Conservation (phyloP, 2,888 invertebrate species). For the Trachelus stipa region DNA sequence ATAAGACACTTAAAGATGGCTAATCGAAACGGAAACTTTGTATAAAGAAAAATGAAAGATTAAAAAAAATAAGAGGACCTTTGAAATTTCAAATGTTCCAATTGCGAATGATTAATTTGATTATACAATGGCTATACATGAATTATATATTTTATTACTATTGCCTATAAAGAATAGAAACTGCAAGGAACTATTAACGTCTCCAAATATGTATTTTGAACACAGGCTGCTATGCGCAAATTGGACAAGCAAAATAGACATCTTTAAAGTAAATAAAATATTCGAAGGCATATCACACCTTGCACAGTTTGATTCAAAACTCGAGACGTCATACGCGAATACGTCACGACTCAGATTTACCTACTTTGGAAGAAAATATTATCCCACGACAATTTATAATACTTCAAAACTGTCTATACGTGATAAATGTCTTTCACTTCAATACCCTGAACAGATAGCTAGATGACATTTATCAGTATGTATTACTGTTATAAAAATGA, state of each 20-base stretch:
- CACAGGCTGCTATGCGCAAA: not conserved
- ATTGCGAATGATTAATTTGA: not conserved
- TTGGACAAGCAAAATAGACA: not conserved
- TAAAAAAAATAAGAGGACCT: not conserved
- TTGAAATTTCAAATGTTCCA: not conserved
- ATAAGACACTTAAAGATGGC: slow-evolving; percentile 16
- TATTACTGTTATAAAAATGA: not conserved
- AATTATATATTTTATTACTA: not conserved
- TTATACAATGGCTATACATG: not conserved
- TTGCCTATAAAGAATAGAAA: not conserved
- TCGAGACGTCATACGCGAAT: not conserved
- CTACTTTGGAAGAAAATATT: not conserved
- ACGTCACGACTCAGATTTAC: not conserved
- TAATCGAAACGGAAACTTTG: not conserved
- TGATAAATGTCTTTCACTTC: not conserved
- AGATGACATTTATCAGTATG: not conserved
- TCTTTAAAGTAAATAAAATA: not conserved
- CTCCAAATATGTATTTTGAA: not conserved
- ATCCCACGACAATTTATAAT: not conserved
- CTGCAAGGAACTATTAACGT: not conserved
- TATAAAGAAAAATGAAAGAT: not conserved
- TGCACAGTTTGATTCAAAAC: not conserved
- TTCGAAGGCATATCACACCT: not conserved
- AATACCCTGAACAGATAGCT: not conserved
- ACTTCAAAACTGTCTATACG: not conserved